Conservation (phyloP, 2,113 vertebrate species). For the Cromileptes altivelis region DNA sequence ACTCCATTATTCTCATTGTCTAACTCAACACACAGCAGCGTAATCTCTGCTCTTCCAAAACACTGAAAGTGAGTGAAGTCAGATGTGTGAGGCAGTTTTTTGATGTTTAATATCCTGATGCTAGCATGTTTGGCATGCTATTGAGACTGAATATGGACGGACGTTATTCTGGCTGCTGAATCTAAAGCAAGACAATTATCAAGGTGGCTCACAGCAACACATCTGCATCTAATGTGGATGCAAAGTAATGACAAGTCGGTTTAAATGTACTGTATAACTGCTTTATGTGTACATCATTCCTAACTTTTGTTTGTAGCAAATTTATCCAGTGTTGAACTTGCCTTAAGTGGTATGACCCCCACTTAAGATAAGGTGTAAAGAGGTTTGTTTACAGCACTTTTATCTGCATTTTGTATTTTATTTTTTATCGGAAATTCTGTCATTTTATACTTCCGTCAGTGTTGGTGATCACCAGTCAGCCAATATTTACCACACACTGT, state of each 20-base stretch:
- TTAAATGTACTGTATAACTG: constrained; percentile 35
- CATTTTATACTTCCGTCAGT: constrained; percentile 68
- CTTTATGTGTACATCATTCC: constrained; percentile 39
- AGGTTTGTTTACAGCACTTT: constrained; percentile 72
- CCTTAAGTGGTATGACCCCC: constrained; percentile 68
- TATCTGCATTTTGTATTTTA: constrained; percentile 66
- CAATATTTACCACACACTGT: constrained; percentile 40
- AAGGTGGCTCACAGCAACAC: constrained; percentile 1
- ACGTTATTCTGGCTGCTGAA: constrained; percentile 16
- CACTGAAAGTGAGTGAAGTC: constrained; percentile 2
- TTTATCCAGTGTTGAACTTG: constrained; percentile 51
- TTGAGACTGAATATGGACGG: background rate
- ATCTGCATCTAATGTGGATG: constrained; percentile 35
- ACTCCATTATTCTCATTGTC: constrained; percentile 37
- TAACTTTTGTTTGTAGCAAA: constrained; percentile 66
- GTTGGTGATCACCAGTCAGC: constrained; percentile 38
- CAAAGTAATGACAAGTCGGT: constrained; percentile 9
- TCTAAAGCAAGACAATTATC: constrained; percentile 1
- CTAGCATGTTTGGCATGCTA: constrained; percentile 27
- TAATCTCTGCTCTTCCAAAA: constrained; percentile 44
- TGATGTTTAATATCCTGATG: constrained; percentile 4
- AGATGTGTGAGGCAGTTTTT: constrained; percentile 1
- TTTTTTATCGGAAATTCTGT: constrained; percentile 33
- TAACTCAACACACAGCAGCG: constrained; percentile 34
- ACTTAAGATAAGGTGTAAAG: constrained; percentile 51